Evolutionary conservation across 2,888 invertebrate species (phyloP).

Genomic region (Synanthedon tipuliformis): DNA sequence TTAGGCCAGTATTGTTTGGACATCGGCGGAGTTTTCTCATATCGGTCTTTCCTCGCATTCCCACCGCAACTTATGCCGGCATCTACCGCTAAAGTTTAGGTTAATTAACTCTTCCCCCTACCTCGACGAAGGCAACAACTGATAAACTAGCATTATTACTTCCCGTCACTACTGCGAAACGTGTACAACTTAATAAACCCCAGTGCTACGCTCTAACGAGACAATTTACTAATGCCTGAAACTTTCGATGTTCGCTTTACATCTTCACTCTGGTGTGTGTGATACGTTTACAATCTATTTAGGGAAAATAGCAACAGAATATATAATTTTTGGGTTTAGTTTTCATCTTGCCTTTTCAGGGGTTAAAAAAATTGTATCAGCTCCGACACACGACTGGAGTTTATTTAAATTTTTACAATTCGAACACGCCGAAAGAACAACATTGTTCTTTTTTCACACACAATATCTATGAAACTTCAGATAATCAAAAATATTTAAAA

Average conservation of each 20-base stretch:
- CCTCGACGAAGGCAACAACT: slow-evolving; percentile 23
- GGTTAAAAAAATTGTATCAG: too few relatives aligned
- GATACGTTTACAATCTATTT: too few relatives aligned
- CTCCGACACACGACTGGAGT: too few relatives aligned
- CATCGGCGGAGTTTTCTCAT: slow-evolving; percentile 44
- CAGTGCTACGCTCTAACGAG: neutral
- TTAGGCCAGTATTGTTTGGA: slow-evolving; percentile 31
- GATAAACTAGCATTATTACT: slow-evolving; percentile 40
- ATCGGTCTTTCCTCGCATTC: slow-evolving; percentile 29
- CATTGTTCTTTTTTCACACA: too few relatives aligned
- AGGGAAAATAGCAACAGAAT: too few relatives aligned
- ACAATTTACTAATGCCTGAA: neutral
- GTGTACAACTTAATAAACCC: slow-evolving; percentile 13
- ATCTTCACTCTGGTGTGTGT: too few relatives aligned
- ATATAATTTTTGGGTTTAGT: too few relatives aligned
- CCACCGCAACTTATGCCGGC: slow-evolving; percentile 26
- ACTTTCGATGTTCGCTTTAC: neutral
- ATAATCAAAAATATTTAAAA: too few relatives aligned
- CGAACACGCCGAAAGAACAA: too few relatives aligned
- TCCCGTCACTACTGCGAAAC: slow-evolving; percentile 13
- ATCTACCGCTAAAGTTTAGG: slow-evolving; percentile 34
- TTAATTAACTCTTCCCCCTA: slow-evolving; percentile 51
- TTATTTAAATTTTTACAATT: too few relatives aligned
- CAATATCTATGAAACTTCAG: too few relatives aligned
- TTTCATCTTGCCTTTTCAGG: too few relatives aligned